A percentile compares a stretch with the other conserved stretches of the same genome.
Conservation (phyloP, 2,888 invertebrate genomes). For the Parnassius mnemosyne region DNA sequence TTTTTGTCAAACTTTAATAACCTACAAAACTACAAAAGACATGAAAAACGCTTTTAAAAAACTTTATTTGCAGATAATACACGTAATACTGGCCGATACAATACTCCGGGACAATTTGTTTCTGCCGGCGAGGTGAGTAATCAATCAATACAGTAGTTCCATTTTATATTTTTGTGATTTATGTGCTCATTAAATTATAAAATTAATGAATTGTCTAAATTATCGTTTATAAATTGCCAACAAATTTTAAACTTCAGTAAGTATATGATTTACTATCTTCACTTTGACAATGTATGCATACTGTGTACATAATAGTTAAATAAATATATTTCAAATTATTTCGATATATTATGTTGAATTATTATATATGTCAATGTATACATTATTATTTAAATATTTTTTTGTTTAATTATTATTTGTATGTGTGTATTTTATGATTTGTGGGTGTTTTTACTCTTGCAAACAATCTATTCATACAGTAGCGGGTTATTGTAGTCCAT, state of each 20-base stretch:
- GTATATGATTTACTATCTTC: background rate
- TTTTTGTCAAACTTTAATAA: background rate
- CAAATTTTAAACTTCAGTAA: background rate
- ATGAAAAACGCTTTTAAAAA: background rate
- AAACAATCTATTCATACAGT: too few species aligned
- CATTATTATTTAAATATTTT: too few species aligned
- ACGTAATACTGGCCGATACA: slow-evolving; percentile 55
- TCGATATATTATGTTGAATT: too few species aligned
- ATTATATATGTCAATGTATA: too few species aligned
- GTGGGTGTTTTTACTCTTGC: too few species aligned
- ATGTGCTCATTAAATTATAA: too few species aligned
- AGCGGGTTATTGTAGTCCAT: too few species aligned
- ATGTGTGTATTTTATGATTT: too few species aligned
- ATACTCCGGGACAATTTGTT: slow-evolving; percentile 54
- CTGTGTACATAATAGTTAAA: background rate
- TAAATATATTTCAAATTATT: too few species aligned
- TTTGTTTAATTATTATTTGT: too few species aligned
- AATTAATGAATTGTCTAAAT: too few species aligned
- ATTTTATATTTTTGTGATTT: too few species aligned
- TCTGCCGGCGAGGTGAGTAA: slow-evolving; percentile 50
- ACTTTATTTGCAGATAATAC: slow-evolving; percentile 48
- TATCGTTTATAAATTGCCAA: background rate
- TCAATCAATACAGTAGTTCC: background rate
- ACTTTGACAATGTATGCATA: background rate
- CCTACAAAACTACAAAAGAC: background rate